Conservation (phyloP, 2,113 vertebrate species). For the Brienomyrus longianalis region DNA sequence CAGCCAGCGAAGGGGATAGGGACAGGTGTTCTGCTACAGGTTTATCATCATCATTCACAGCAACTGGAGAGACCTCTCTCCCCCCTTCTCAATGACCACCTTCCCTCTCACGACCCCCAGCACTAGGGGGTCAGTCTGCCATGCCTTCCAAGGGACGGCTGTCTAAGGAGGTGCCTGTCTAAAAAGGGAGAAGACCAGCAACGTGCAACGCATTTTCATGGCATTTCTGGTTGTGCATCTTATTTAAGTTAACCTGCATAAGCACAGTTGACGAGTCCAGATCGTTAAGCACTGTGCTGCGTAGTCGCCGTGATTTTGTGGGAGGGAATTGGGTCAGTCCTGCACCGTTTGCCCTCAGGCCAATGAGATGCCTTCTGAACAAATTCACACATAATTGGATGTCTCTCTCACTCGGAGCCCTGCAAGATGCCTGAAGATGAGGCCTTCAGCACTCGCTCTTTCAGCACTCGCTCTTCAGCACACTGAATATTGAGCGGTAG, state of each 20-base stretch:
- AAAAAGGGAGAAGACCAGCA: background rate
- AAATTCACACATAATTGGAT: background rate
- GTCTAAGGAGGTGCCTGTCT: background rate
- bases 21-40: background rate
- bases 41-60: background rate
- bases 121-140: background rate
- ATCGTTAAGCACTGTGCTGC: background rate
- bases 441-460: background rate
- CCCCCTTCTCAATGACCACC: background rate
- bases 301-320: no score
- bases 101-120: background rate
- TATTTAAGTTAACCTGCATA: background rate
- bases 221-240: background rate
- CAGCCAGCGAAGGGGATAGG: background rate
- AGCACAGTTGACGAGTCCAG: background rate
- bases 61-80: background rate
- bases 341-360: background rate
- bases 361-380: background rate
- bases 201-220: background rate
- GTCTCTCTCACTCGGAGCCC: background rate
- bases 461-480: background rate
- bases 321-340: background rate
- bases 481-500: background rate
- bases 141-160: background rate
- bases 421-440: background rate